Evolutionary conservation across 2,113 vertebrate genomes (phyloP), one percentile per base, ranked within the genome.

Genomic region (Loxodonta africana): DNA sequence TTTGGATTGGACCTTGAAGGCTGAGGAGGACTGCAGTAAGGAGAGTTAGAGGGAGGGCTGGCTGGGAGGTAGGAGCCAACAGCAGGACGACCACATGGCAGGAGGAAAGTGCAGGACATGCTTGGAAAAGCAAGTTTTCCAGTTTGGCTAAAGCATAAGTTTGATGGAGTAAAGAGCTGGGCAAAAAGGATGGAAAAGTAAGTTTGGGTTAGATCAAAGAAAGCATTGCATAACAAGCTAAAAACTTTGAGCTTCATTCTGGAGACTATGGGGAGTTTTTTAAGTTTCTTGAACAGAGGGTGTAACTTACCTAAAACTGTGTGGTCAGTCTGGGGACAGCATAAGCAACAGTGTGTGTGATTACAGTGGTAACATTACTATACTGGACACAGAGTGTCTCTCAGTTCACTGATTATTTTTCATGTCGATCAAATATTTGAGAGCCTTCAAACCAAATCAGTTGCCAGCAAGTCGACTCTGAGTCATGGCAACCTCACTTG

Each of bases 71-170:
- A 73, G 69, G 51, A 78, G 14, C 67, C 76, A 76, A 18, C 20
- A 20, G 63, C 76, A 60, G 2, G 12, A 41, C 90, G 48, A 10
- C 53, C 33, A 2, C 48, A 33, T 23, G 15, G 33, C 74, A 41
- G 87, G 53, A 60, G 78, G 44, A 71, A 33, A 85, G 7, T 26
- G 48, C 20, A 94, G 86, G 30, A 21, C 26, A 2, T 80, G 21
- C 80, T 93, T 83, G 20, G 62, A 89, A 93, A 89, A 82, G 33
- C 33, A 10, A 9, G 25, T 85, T 48, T 94, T 92, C 62, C 62
- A 26, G n/a, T 77, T 88, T 73, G 69, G 63, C 65, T 85, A 14
- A 78, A 48, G 76, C 74, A 46, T 23, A 48, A 7, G 23, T 88
- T 86, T 83, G 9, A n/a, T 76, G 76, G 89, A 53, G 73, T n/a